phyloP scores from a whole-genome alignment of 2,113 vertebrate species.

The Microtus montanus region DNA sequence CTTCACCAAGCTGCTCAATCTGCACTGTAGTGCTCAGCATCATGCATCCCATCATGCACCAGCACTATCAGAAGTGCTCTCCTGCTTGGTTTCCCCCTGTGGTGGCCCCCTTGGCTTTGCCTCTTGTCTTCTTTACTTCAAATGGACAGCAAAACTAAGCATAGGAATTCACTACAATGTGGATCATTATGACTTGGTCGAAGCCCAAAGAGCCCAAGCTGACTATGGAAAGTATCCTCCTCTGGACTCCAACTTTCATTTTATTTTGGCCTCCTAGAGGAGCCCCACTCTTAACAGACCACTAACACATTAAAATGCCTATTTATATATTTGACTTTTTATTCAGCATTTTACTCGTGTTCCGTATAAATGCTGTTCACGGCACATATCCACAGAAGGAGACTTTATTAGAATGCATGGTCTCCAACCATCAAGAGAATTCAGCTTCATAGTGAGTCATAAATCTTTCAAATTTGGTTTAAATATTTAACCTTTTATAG shows the following conservation, averaged over 20 bases:
- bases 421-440: not conserved
- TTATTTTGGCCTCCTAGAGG: not conserved
- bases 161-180: not conserved
- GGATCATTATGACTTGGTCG: not conserved
- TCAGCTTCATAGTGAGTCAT: not conserved
- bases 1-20: not conserved
- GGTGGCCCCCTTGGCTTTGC: not conserved
- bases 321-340: not conserved
- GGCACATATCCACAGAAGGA: not conserved
- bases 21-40: not conserved
- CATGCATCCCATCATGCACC: not conserved
- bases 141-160: not conserved
- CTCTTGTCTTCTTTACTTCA: not conserved
- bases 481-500: slow-evolving; percentile 15
- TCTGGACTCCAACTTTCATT: not conserved
- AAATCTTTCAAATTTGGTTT: not conserved
- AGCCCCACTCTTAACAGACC: not conserved
- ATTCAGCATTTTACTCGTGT: not conserved
- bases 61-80: fast-evolving
- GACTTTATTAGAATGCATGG: not conserved
- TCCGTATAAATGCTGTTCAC: not conserved
- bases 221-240: not conserved
- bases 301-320: not conserved
- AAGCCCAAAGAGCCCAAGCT: not conserved
- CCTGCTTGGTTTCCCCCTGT: not conserved